Conservation (phyloP, 2,113 vertebrate species). For the Mugil cephalus region DNA sequence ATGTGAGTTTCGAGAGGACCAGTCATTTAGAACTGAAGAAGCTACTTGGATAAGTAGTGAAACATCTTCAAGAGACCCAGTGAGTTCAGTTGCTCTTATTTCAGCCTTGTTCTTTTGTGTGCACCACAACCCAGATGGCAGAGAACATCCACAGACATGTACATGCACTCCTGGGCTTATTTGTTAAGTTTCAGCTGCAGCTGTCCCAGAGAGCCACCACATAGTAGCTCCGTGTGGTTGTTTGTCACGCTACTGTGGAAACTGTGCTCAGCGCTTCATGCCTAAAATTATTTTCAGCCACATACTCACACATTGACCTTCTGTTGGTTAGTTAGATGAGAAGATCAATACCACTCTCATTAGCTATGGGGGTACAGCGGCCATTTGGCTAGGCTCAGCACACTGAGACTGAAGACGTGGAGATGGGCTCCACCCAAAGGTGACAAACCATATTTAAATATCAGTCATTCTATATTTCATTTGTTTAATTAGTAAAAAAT, state of each 20-base stretch:
- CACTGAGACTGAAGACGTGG: too few species aligned
- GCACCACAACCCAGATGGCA: too few species aligned
- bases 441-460: not conserved
- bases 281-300: not conserved
- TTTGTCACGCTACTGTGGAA: not conserved
- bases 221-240: not conserved
- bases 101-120: too few species aligned
- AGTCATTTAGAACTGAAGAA: too few species aligned
- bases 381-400: not conserved
- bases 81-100: too few species aligned
- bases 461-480: not conserved
- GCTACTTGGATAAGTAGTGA: too few species aligned
- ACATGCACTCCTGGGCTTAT: not conserved
- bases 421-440: too few species aligned
- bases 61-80: too few species aligned
- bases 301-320: too few species aligned
- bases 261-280: not conserved
- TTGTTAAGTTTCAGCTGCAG: slow-evolving; percentile 15
- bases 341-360: not conserved
- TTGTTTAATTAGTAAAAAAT: too few species aligned
- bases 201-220: not conserved
- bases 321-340: not conserved
- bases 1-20: too few species aligned
- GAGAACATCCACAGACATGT: too few species aligned
- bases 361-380: not conserved